Evolutionary conservation across 2,797 vertebrate species (phyloP).

Genomic region (Chaunax sp.): DNA sequence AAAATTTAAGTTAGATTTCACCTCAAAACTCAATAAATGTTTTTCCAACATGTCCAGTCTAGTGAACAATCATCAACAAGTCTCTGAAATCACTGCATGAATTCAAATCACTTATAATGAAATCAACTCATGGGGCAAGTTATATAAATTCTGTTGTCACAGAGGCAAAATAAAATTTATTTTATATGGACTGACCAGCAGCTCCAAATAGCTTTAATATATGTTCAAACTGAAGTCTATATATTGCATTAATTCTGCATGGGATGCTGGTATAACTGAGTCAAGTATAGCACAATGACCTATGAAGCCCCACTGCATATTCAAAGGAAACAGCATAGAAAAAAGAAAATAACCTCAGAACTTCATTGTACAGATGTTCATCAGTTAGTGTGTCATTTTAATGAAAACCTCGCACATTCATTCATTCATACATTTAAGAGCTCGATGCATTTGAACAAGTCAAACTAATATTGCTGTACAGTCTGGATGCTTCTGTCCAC

Average conservation of each 20-base stretch:
- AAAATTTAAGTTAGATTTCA: constrained; percentile 39
- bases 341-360: background rate
- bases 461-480: constrained; percentile 39
- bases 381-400: constrained; percentile 5
- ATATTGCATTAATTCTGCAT: constrained; percentile 47
- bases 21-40: constrained; percentile 53
- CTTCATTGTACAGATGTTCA: constrained; percentile 11
- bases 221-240: constrained; percentile 60
- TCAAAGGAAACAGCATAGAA: constrained; percentile 71
- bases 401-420: constrained; percentile 14
- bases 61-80: constrained; percentile 40
- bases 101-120: constrained; percentile 52
- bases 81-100: constrained; percentile 56
- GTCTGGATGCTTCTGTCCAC: constrained; percentile 49
- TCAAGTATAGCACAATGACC: constrained; percentile 46
- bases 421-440: constrained; percentile 5
- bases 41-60: constrained; percentile 32
- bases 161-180: constrained; percentile 59
- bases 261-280: constrained; percentile 37
- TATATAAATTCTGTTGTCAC: constrained; percentile 50
- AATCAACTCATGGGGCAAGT: constrained; percentile 56
- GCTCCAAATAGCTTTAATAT: constrained; percentile 82
- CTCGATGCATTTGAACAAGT: constrained; percentile 4
- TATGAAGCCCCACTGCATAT: constrained; percentile 36
- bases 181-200: constrained; percentile 88